Conservation (phyloP, 2,797 vertebrate genomes). For the Clarias fuscus region DNA sequence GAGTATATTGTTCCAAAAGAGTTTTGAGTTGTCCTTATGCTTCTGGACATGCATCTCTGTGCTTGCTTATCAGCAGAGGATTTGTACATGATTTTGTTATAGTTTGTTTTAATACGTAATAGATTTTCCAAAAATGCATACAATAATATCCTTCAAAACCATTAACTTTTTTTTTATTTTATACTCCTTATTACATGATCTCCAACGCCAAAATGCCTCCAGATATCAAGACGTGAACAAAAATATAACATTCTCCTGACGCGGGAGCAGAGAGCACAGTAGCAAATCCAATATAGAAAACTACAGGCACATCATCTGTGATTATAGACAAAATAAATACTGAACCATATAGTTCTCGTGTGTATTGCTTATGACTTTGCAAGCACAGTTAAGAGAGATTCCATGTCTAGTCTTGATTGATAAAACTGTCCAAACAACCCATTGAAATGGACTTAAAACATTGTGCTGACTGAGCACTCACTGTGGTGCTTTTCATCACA, state of each 20-base stretch:
- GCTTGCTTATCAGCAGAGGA: neutral
- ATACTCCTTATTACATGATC: neutral
- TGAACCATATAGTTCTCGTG: neutral
- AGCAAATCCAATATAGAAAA: neutral
- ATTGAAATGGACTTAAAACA: conserved; percentile 43
- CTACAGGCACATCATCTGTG: neutral
- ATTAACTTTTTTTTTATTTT: neutral
- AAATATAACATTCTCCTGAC: neutral
- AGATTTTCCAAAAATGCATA: neutral
- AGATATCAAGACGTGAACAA: neutral
- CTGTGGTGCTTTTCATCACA: conserved; percentile 40
- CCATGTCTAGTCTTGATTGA: conserved; percentile 42
- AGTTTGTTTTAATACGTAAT: neutral
- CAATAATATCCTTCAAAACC: neutral
- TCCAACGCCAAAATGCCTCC: neutral
- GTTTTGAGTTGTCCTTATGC: neutral
- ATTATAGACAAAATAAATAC: neutral
- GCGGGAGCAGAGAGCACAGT: neutral
- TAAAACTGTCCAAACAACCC: conserved; percentile 44
- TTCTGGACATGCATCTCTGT: neutral
- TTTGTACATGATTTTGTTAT: neutral
- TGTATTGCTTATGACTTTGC: neutral
- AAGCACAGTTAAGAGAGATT: conserved; percentile 32
- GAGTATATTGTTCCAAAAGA: neutral
- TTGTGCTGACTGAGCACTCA: conserved; percentile 36